Conservation (phyloP, 2,888 invertebrate genomes). For the Altica lythri region DNA sequence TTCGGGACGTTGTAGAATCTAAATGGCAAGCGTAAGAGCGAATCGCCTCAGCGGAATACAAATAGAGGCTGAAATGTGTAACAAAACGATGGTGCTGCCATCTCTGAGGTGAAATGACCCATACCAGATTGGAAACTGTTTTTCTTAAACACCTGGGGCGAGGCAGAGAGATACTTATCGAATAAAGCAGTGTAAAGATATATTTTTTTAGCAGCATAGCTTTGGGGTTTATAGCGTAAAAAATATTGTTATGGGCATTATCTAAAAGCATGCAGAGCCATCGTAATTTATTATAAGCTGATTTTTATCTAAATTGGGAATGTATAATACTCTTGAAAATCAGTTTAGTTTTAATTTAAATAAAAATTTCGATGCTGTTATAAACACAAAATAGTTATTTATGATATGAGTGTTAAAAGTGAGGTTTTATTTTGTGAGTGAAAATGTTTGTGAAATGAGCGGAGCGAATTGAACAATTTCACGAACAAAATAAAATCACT, state of each 20-base stretch:
- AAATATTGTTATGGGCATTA: conserved; percentile 7
- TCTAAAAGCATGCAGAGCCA: too few species aligned
- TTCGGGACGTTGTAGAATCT: conserved; percentile 34
- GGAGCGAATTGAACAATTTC: too few species aligned
- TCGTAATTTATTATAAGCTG: too few species aligned
- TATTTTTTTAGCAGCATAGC: conserved; percentile 14
- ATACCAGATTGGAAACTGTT: conserved; percentile 41
- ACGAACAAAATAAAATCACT: too few species aligned
- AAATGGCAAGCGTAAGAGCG: conserved; percentile 36
- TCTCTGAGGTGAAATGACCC: conserved; percentile 39
- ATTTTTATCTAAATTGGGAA: too few species aligned
- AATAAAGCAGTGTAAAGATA: conserved; percentile 8
- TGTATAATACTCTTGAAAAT: too few species aligned
- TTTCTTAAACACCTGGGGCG: conserved; percentile 39
- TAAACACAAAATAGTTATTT: too few species aligned
- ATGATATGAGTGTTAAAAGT: too few species aligned
- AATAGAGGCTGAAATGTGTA: conserved; percentile 31
- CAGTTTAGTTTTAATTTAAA: too few species aligned
- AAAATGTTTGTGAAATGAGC: too few species aligned
- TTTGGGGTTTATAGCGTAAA: conserved; percentile 10
- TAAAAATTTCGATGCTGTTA: too few species aligned
- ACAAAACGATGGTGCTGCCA: conserved; percentile 18
- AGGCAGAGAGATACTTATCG: conserved; percentile 15
- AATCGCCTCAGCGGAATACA: conserved; percentile 37
- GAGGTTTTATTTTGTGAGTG: too few species aligned